Base-by-base conservation (phyloP, 2,888 invertebrate species). In the Scaptomyza reducta region DNA sequence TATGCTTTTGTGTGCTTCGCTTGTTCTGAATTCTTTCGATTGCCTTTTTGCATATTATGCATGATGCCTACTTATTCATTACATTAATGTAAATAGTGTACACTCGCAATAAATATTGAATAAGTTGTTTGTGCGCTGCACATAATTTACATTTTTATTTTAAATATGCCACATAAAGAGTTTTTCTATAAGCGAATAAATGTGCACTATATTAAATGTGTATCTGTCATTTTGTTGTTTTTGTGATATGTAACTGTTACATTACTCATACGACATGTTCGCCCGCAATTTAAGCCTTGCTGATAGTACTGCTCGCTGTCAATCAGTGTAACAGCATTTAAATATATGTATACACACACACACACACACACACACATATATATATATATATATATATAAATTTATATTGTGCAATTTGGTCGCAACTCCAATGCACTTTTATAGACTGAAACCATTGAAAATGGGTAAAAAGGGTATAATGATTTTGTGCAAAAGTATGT, bases 251-350 rank as follows among this genome's bases (percentile, higher is more conserved):
- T 13, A 35, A 22, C 66, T 56, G 70, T 70, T 75, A 69, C 79
- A 87, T 83, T 85, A 87, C 82, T 82, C 82, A 83, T 83, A 66
- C 82, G 88, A 59, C 77, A 70, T 49, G 82, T 22, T 38, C 27
- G 64, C 33, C 62, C 66, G 18, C 63, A 64, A 70, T 62, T 55
- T 33, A 42, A 31, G 46, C 62, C 10, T 5, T 10, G 18, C 64
- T 53, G 83, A 88, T 86, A 31, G 10, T 11, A 84, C 54, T 53
- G 83, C 47, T 55, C 64, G 73, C 80, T 83, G 87, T 86, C 83
- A 84, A 88, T 88, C 83, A 86, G 70, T 73, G 88, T 61, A 74
- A 68, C 67, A 51, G 64, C 87, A 86, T 84, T 79, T 85, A 88
- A 86, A 85, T 87, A 71, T 16, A 46, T 27, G n/a, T n/a, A n/a